Base-by-base conservation (phyloP, 2,113 vertebrate species). In the Leiothrix lutea region DNA sequence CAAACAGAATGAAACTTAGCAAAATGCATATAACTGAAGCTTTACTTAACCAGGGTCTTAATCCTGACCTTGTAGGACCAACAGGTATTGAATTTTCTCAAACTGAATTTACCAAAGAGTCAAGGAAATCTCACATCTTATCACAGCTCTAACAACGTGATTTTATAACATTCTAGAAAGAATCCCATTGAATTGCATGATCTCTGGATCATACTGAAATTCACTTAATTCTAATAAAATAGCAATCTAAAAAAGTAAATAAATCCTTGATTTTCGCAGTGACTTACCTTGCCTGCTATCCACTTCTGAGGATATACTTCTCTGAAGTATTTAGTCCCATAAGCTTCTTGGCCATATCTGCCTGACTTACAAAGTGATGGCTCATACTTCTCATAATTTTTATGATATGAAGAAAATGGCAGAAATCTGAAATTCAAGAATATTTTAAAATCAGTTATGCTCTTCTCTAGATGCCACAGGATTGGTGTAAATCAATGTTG, bases 351-450 rank as follows among this genome's bases (percentile, higher is more conserved):
- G 19, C 86, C 70, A 31, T 98, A 98, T 81, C 98, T 97, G 90
- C 78, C 97, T 61, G 96, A 96, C 13, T 95, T 96, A 66, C 97
- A 94, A 53, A 98, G 89, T 26, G 97, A 96, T 44, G 97, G 96
- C 14, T 97, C 42, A 36, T 98, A 98, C 29, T 96, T 98, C 87
- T 96, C 81, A 51, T 94, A 58, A 45, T 97, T 97, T 94, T 97
- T 98, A 70, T 95, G 95, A 54, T 96, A 64, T 1, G 97, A 98
- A 83, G 98, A 96, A 93, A 98, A 98, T 19, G 97, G 98, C 74
- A 98, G 94, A 95, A 99, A 99, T 86, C 99, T 99, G 97, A 91
- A 97, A 98, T 86, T 50, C 24, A 57, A 94, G 28, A 90, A 94
- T 28, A 95, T 83, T 91, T 56, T 50, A 48, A 47, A 42, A 88